Evolutionary conservation across 2,888 invertebrate species (phyloP), one percentile per base, ranked within the genome.

Genomic region (Callyntrura guangdongensis): DNA sequence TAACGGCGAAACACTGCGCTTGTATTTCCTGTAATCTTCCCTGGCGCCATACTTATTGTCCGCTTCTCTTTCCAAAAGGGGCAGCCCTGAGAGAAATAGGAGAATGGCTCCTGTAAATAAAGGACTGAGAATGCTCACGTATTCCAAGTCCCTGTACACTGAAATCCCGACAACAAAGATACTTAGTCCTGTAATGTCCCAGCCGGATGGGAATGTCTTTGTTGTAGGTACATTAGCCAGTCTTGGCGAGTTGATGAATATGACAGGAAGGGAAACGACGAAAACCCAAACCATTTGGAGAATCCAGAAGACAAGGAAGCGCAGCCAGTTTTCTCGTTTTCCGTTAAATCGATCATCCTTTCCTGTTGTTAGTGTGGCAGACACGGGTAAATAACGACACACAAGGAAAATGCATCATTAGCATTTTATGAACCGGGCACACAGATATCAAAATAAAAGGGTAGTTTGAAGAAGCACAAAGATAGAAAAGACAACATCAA

Each of bases 221-320:
- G 98, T 95, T 0, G 67, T 27, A 25, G 64, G n/a, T 17, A 9
- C 47, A 20, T 27, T 9, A 9, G 20, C 79, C 0, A 92, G 72
- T 67, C 89, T 96, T 12, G 97, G 97, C 0, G 98, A 98, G 95
- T 98, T 98, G 92, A 98, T 97, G 92, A 98, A 97, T 87, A 98
- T 98, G 27, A 98, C 98, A 12, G 98, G 98, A 93, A 98, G 95
- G 95, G 98, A 98, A 36, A 98, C 98, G 20, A 97, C 96, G 94
- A 97, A 98, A 59, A 98, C 98, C 98, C 98, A 99, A 27, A 98
- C 95, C 95, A 97, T 97, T 96, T 97, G 97, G 95, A 98, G 98
- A 0, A 98, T 98, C 97, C 98, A 99, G 95, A 98, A 98, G 5
- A 98, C 97, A n/a, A 98, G 98, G 95, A 98, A 98, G 94, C 98